Evolutionary conservation across 2,113 vertebrate genomes (phyloP), one percentile per base, ranked within the genome.

Genomic region (Peromyscus leucopus): DNA sequence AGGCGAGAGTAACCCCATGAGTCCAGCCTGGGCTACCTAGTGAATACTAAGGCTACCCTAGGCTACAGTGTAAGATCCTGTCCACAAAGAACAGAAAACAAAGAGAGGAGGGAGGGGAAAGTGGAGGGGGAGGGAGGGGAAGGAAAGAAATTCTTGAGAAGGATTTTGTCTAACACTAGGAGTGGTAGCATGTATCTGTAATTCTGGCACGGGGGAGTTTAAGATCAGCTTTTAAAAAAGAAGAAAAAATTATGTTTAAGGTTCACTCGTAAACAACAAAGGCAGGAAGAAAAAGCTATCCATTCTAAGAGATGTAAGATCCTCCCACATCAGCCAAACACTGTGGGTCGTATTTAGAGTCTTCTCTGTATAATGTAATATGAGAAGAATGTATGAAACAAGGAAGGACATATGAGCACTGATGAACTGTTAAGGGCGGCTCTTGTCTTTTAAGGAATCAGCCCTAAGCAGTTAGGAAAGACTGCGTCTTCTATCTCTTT

Each of bases 211-310:
- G 16, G 39, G 33, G 7, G 26, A 69, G 42, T 46, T 28, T 87
- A 51, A 67, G 28, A 85, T 24, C 15, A 63, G n/a, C 39, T 65
- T 85, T 65, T 39, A 28, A 57, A 80, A 63, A 31, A 83, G 28
- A 33, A 48, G 48, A 7, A 59, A 79, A 55, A 28, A 69, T 57
- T 89, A 91, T 80, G 89, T 69, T 84, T 91, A 75, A 59, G 9
- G 28, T 33, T 22, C 82, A 57, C 0, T 93, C 31, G 17, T 5
- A 89, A 93, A 96, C n/a, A 94, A 92, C 67, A 92, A 96, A 90
- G 31, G n/a, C 85, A 80, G 5, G 90, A 33, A 80, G 12, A 71
- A 80, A 4, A 22, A n/a, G 19, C 80, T 24, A 74, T 72, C 89
- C 65, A 95, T 26, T 90, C 86, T n/a, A 46, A 65, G 11, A 83